phyloP scores from a whole-genome alignment of 2,113 vertebrate genomes.

The Excalfactoria chinensis region DNA sequence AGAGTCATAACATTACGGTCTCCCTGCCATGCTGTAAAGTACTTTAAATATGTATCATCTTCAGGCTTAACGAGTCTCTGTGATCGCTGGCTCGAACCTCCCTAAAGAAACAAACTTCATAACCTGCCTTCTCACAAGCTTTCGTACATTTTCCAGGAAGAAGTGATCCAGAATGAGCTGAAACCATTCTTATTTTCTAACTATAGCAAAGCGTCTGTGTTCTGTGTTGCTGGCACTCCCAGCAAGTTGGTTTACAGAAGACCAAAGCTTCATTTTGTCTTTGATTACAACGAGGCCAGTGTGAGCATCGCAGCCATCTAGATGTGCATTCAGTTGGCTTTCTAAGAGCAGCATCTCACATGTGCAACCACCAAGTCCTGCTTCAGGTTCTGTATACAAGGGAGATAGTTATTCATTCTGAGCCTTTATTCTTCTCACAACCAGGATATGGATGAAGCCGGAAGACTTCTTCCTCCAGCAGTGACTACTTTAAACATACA shows the following conservation, averaged over 20 bases:
- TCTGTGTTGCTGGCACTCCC: not conserved
- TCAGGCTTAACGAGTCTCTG: not conserved
- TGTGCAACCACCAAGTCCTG: not conserved
- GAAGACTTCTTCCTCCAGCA: conserved; percentile 14
- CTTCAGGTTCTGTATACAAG: conserved; percentile 19
- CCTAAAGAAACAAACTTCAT: not conserved
- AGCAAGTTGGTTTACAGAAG: not conserved
- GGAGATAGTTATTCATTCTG: conserved; percentile 16
- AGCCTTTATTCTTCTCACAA: conserved; percentile 26
- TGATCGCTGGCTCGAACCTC: not conserved
- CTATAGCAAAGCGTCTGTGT: not conserved
- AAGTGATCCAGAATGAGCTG: not conserved
- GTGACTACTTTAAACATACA: conserved; percentile 1
- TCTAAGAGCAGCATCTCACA: not conserved
- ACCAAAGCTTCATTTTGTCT: not conserved
- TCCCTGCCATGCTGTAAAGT: not conserved
- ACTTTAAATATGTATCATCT: not conserved
- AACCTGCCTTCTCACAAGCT: not conserved
- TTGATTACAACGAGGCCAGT: not conserved
- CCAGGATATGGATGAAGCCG: conserved; percentile 37
- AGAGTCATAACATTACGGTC: conserved; percentile 62
- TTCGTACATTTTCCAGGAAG: not conserved
- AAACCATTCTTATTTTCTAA: not conserved
- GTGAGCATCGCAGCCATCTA: not conserved
- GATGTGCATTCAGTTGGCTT: not conserved